phyloP scores from a whole-genome alignment of 2,888 invertebrate genomes.

The Stomorhina lunata region DNA sequence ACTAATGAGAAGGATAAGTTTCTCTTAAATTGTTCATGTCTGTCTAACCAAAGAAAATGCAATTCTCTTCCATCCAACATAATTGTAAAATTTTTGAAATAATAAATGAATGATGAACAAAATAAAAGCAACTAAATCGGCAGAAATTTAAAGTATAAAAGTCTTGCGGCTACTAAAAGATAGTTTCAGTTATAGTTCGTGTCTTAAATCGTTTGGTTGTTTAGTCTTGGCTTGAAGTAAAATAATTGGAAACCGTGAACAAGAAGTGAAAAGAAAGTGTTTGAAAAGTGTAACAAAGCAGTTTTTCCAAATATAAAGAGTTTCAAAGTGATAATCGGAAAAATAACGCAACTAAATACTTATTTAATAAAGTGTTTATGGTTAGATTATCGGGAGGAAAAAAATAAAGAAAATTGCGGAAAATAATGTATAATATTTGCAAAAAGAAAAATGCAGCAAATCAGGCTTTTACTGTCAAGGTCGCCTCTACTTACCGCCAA shows the following conservation, averaged over 20 bases:
- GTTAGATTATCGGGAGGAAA: neutral
- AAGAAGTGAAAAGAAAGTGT: conserved; percentile 13
- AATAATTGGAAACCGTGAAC: neutral
- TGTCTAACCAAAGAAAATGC: too few species aligned
- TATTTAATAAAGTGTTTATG: neutral
- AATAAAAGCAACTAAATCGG: conserved; percentile 8
- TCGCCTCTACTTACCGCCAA: conserved; percentile 69
- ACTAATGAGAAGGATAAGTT: too few species aligned
- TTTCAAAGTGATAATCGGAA: neutral
- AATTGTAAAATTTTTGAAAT: conserved; percentile 7
- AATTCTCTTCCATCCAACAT: too few species aligned
- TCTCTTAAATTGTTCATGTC: conserved; percentile 24
- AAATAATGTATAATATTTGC: conserved; percentile 17
- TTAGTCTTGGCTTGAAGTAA: neutral
- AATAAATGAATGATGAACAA: neutral
- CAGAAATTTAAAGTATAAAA: conserved; percentile 60
- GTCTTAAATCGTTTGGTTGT: conserved; percentile 46
- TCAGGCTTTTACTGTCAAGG: conserved; percentile 72
- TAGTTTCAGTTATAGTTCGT: conserved; percentile 50
- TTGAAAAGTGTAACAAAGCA: neutral
- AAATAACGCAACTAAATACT: neutral
- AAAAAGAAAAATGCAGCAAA: conserved; percentile 41
- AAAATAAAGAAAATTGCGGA: neutral
- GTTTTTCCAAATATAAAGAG: neutral
- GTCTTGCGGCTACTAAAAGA: conserved; percentile 26